Percentiles rank a stretch among this genome's conserved stretches.
phyloP scores from a whole-genome alignment of 2,797 vertebrate genomes.

The Dendrocincla fuliginosa region DNA sequence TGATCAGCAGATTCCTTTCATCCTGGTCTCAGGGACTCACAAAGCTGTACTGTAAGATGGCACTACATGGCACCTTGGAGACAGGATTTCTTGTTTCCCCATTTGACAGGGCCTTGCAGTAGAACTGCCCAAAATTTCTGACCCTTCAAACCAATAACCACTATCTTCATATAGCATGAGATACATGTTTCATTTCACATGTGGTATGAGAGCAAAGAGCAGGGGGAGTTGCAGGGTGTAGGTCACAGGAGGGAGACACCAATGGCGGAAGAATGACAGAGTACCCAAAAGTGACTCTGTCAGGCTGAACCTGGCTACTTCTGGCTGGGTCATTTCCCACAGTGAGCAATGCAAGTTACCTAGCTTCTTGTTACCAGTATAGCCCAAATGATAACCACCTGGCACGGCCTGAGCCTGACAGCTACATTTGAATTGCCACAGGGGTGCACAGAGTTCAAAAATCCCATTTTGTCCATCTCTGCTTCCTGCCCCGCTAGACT shows the following conservation, averaged over 20 bases:
- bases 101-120: not conserved
- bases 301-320: not conserved
- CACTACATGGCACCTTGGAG: accelerated
- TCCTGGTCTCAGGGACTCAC: too few relatives aligned
- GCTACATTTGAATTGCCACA: not conserved
- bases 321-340: not conserved
- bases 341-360: not conserved
- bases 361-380: accelerated
- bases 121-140: not conserved
- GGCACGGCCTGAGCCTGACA: not conserved
- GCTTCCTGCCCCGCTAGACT: not conserved
- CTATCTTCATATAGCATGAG: not conserved
- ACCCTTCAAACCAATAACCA: not conserved
- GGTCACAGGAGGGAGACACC: not conserved
- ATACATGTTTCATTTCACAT: not conserved
- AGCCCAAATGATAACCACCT: accelerated
- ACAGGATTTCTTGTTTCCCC: not conserved
- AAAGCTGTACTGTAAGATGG: not conserved
- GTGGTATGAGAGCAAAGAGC: accelerated
- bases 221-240: not conserved
- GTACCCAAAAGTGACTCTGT: not conserved
- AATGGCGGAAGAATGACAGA: accelerated
- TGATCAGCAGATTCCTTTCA: not conserved
- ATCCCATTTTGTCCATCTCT: not conserved
- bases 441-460: not conserved